Percentiles rank a stretch among this genome's conserved stretches.
phyloP scores from a whole-genome alignment of 2,888 invertebrate genomes.

The Andrena fulva region DNA sequence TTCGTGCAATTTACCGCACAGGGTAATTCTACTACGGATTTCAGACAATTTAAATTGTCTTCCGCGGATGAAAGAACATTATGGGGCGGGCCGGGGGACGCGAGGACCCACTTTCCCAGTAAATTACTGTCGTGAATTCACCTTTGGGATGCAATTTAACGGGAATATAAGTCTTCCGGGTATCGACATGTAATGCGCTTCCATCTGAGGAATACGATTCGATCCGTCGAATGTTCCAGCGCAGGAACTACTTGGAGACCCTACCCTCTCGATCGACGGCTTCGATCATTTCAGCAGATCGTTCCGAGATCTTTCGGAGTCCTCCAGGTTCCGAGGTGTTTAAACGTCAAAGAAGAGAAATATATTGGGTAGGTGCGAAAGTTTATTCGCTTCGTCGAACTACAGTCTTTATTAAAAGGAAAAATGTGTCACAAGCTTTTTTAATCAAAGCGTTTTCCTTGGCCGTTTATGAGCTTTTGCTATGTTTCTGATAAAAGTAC shows the following conservation, averaged over 20 bases:
- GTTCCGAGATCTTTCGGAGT: not conserved
- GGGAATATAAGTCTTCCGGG: slow-evolving; percentile 54
- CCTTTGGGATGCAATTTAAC: slow-evolving; percentile 63
- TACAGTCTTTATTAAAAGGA: too few relatives aligned
- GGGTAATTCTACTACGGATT: slow-evolving; percentile 57
- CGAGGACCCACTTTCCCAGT: slow-evolving; percentile 49
- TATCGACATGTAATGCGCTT: slow-evolving; percentile 58
- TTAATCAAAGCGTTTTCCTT: too few relatives aligned
- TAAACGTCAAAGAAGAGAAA: not conserved
- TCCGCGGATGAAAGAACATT: slow-evolving; percentile 64
- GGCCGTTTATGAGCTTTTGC: too few relatives aligned
- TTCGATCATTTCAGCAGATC: slow-evolving; percentile 4
- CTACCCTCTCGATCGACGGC: slow-evolving; percentile 14
- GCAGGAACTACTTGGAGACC: not conserved
- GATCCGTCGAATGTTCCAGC: slow-evolving; percentile 29
- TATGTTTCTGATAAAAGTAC: too few relatives aligned
- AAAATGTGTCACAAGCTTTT: too few relatives aligned
- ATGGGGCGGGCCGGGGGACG: slow-evolving; percentile 26
- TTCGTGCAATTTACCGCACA: slow-evolving; percentile 52
- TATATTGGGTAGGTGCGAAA: too few relatives aligned
- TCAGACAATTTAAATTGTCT: slow-evolving; percentile 66
- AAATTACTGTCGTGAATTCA: slow-evolving; percentile 60
- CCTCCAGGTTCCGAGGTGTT: not conserved
- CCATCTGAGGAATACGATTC: slow-evolving; percentile 37
- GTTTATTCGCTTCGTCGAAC: too few relatives aligned